Conservation (phyloP, 2,888 invertebrate species). For the Drosophila prolongata region DNA sequence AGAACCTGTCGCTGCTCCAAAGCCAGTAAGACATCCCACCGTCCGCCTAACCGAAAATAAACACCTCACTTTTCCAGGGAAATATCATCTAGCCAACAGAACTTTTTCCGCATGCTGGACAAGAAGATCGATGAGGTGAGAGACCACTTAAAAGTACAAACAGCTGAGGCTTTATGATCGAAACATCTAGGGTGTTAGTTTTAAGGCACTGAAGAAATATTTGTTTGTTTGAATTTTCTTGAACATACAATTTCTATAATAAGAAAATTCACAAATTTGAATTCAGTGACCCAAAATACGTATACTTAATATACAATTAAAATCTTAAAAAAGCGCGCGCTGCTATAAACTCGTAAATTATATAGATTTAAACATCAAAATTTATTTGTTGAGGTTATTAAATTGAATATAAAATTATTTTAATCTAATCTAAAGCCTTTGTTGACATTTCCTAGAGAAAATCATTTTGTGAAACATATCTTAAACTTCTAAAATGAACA, state of each 20-base stretch:
- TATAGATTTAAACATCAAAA: background rate
- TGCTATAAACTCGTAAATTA: background rate
- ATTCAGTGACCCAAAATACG: constrained; percentile 1
- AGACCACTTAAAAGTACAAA: background rate
- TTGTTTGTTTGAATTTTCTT: background rate
- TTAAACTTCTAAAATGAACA: constrained; percentile 9
- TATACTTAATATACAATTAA: background rate
- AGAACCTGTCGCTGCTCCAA: constrained; percentile 86
- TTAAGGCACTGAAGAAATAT: background rate
- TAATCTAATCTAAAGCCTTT: background rate
- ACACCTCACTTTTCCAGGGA: constrained; percentile 87
- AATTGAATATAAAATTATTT: background rate
- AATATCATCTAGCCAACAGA: constrained; percentile 94
- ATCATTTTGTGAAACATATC: background rate
- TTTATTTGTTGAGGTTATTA: background rate
- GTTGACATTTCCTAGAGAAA: constrained; percentile 11
- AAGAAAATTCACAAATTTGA: background rate
- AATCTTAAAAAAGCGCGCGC: background rate
- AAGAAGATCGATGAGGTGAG: constrained; percentile 94
- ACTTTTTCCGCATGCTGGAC: constrained; percentile 96
- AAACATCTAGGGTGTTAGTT: background rate
- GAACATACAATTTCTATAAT: background rate
- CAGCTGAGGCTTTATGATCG: background rate
- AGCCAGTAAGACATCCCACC: constrained; percentile 85
- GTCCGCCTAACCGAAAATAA: constrained; percentile 52